Evolutionary conservation across 2,113 vertebrate species (phyloP).

Genomic region (Symphodus melops): DNA sequence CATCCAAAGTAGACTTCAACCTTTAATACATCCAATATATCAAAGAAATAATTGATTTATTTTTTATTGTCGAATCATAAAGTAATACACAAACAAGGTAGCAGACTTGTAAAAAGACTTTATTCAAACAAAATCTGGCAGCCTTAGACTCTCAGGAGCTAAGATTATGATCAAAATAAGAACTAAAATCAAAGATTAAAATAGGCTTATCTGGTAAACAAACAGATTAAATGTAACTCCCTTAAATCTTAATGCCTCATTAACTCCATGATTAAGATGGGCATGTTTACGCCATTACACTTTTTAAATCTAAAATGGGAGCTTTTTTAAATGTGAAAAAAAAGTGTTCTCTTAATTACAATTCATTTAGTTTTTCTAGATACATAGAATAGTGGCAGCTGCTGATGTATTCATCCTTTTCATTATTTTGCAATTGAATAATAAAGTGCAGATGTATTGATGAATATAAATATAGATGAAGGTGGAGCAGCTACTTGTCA

Average conservation of each 20-base stretch:
- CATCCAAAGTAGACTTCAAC: neutral
- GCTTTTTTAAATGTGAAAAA: neutral
- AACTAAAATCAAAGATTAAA: neutral
- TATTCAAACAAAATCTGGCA: neutral
- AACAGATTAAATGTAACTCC: neutral
- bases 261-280: conserved; percentile 3
- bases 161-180: neutral
- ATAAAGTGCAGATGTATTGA: conserved; percentile 26
- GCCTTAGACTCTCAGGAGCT: neutral
- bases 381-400: too few relatives aligned
- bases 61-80: neutral
- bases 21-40: neutral
- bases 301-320: neutral
- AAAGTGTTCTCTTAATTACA: neutral
- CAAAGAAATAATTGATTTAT: neutral
- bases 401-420: conserved; percentile 4
- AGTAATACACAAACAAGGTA: neutral
- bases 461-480: too few relatives aligned
- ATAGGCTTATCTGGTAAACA: neutral
- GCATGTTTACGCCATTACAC: neutral
- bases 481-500: neutral
- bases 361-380: neutral
- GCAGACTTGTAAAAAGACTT: neutral
- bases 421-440: conserved; percentile 38
- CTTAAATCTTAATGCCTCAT: conserved; percentile 12